A percentile compares a stretch with the other conserved stretches of the same genome.
These are phyloP conservation scores for Lasioglossum vierecki DNA, from an alignment of 2,888 invertebrate species.

Conservation along the genomic window DNA sequence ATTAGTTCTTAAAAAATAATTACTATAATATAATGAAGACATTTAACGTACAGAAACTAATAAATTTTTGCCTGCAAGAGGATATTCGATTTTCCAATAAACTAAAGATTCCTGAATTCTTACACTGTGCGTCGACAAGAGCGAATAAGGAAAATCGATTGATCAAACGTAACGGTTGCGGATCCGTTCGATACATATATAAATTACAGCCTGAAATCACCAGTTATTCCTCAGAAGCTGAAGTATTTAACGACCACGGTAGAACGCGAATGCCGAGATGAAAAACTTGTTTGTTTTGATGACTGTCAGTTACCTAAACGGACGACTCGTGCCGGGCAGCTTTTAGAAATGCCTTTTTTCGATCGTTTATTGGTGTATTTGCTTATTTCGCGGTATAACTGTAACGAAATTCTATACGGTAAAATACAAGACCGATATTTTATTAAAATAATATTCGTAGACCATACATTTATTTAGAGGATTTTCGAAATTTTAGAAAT, in stretches of 20 bases:
- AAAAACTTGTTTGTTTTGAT: conserved; percentile 72
- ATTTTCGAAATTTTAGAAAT: conserved; percentile 34
- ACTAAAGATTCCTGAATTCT: no score
- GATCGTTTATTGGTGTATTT: not conserved
- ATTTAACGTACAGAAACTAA: no score
- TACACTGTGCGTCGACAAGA: not conserved
- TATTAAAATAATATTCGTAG: not conserved
- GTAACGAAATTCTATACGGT: not conserved
- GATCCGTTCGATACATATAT: not conserved
- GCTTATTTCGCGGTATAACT: not conserved
- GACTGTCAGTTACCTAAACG: not conserved
- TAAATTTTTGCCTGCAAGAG: no score
- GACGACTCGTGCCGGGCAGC: conserved; percentile 18
- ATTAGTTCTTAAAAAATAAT: no score
- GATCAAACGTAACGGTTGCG: not conserved
- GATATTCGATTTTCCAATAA: no score
- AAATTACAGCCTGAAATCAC: not conserved
- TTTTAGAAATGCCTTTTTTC: conserved; percentile 34
- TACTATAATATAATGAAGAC: no score
- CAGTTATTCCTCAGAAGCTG: not conserved
- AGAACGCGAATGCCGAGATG: conserved; percentile 23
- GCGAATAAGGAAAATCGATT: not conserved
- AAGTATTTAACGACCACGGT: conserved; percentile 27
- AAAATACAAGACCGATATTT: not conserved
- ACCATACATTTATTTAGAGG: no score